Evolutionary conservation across 1,140 invertebrate genomes (phyloP).

Genomic region (Trachelipus rathkii): DNA sequence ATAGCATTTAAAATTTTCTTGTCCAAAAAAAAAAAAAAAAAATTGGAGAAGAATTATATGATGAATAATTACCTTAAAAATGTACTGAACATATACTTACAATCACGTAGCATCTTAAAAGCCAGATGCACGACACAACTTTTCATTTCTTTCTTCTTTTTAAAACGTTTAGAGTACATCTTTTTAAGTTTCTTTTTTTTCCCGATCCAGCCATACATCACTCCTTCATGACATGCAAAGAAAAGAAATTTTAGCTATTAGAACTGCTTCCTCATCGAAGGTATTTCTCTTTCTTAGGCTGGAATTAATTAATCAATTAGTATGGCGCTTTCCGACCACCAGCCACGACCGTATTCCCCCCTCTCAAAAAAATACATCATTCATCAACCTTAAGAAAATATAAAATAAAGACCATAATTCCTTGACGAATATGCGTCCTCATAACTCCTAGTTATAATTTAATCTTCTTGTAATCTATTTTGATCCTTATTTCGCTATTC

Average conservation of each 20-base stretch:
- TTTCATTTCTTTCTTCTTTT: too few relatives aligned
- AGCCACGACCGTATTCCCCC: neutral
- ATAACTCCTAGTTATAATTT: neutral
- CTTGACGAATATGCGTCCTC: neutral
- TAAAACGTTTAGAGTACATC: too few relatives aligned
- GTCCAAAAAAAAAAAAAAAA: too few relatives aligned
- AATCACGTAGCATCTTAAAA: too few relatives aligned
- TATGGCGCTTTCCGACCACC: slow-evolving; percentile 1
- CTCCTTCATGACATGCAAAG: neutral
- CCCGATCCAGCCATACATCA: neutral
- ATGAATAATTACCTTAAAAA: too few relatives aligned
- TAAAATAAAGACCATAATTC: neutral
- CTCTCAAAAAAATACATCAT: neutral
- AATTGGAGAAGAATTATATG: too few relatives aligned
- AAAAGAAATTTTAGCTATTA: slow-evolving; percentile 12
- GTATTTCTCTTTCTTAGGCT: neutral
- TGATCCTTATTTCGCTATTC: neutral
- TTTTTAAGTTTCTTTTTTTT: too few relatives aligned
- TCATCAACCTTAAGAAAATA: too few relatives aligned
- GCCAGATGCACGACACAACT: too few relatives aligned
- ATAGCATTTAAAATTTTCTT: too few relatives aligned
- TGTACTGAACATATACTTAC: too few relatives aligned
- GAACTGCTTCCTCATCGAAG: neutral
- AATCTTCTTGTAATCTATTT: neutral
- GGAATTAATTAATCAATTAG: slow-evolving; percentile 6